A percentile compares a stretch with the other conserved stretches of the same genome.
Conservation (phyloP, 2,888 invertebrate genomes). For the Horisme vitalbata region DNA sequence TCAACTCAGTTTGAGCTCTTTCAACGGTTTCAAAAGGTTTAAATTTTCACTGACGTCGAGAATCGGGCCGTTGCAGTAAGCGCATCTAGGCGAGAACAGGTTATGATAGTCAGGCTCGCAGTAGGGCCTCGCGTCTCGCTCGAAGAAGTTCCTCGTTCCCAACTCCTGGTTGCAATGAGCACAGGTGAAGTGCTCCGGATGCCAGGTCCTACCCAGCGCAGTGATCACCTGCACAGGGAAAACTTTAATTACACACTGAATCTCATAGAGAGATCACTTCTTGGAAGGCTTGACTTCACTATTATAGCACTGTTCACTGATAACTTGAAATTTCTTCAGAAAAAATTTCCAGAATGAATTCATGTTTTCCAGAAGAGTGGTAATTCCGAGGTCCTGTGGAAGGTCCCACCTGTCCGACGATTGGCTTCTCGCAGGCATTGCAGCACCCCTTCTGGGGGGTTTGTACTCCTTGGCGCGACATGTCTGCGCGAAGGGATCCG, state of each 20-base stretch:
- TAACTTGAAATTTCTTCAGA: not conserved
- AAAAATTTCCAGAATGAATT: not conserved
- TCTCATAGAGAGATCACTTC: too few species aligned
- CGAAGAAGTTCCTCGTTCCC: constrained; percentile 99
- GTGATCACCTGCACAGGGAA: constrained; percentile 88
- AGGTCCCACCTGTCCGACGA: constrained; percentile 93
- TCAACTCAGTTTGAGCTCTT: too few species aligned
- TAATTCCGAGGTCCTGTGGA: not conserved
- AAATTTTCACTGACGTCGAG: constrained; percentile 90
- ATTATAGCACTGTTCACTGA: constrained; percentile 8
- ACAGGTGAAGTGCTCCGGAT: constrained; percentile 99
- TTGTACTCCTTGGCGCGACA: constrained; percentile 99
- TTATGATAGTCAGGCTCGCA: constrained; percentile 99
- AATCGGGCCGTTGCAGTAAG: constrained; percentile 99
- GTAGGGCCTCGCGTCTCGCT: constrained; percentile 97
- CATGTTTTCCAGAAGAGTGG: not conserved
- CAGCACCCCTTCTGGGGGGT: constrained; percentile 99
- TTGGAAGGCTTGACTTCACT: not conserved
- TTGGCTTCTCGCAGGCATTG: constrained; percentile 99
- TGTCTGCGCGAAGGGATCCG: constrained; percentile 96
- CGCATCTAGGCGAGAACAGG: constrained; percentile 98
- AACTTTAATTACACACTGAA: constrained; percentile 38
- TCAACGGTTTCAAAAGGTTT: not conserved
- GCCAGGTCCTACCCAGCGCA: constrained; percentile 99
- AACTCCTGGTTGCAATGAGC: constrained; percentile 98